phyloP scores from a whole-genome alignment of 2,888 invertebrate species.

The Chloroclystis v-ata region DNA sequence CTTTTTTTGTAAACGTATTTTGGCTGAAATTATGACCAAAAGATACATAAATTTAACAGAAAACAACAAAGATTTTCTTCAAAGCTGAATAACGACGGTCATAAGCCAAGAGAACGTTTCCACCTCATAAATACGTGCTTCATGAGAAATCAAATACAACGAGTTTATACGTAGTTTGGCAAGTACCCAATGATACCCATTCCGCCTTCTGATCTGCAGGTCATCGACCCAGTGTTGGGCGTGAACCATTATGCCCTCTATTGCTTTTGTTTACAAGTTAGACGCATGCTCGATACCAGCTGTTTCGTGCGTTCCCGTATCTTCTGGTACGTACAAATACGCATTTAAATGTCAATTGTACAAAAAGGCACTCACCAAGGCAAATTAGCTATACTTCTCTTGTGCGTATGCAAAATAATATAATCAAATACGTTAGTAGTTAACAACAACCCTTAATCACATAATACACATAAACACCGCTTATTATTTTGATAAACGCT shows the following conservation, averaged over 20 bases:
- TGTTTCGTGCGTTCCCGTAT: background rate
- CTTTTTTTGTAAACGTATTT: no score
- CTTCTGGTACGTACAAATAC: background rate
- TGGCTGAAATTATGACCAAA: no score
- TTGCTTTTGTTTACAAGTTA: slow-evolving; percentile 2
- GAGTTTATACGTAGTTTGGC: slow-evolving; percentile 15
- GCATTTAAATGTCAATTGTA: background rate
- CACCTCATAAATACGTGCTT: slow-evolving; percentile 29
- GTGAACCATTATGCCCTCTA: slow-evolving; percentile 2
- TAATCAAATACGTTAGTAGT: no score
- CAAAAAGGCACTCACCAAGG: no score
- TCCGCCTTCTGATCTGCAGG: slow-evolving; percentile 18
- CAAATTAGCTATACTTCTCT: no score
- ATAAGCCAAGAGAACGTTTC: slow-evolving; percentile 1
- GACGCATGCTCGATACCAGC: slow-evolving; percentile 1
- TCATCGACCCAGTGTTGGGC: slow-evolving; percentile 15
- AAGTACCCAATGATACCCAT: slow-evolving; percentile 16
- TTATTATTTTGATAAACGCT: no score
- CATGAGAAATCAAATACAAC: slow-evolving; percentile 13
- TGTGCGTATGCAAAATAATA: no score
- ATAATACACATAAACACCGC: no score
- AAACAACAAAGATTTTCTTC: no score
- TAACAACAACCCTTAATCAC: no score
- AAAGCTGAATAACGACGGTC: background rate
- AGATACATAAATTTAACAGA: no score